Evolutionary conservation across 2,797 vertebrate species (phyloP), one percentile per base, ranked within the genome.

Genomic region (Macroramphosus scolopax): DNA sequence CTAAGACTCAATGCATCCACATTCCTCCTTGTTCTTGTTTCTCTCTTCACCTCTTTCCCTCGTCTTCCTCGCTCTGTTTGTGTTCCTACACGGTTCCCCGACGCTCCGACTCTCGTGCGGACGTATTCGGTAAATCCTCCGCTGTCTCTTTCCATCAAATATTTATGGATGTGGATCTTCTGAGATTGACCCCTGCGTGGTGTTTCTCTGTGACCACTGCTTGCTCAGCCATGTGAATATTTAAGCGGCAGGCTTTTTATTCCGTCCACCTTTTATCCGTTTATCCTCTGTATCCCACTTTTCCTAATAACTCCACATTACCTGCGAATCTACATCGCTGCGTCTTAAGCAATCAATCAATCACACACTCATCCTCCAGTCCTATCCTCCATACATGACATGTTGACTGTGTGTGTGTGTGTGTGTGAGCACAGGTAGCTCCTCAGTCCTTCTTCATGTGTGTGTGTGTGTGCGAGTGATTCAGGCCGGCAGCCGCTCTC

Each of bases 201-300:
- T 38, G n/a, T 65, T 54, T 61, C 28, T 47, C 41, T 38, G 41
- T 68, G 46, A 47, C 32, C 2, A 2, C 41, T 36, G 50, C 59
- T 53, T 51, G 55, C 72, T 32, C n/a, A n/a, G n/a, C n/a, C n/a
- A 63, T 51, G 51, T 68, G 46, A 62, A 59, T 68, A 67, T 68
- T 43, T 51, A 51, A 68, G 61, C 70, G 57, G 20, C 31, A 17
- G 15, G 39, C 22, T 55, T 43, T 42, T 16, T 25, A n/a, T 36
- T 51, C 8, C 25, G 4, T 33, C 30, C 8, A 2, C 44, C 4
- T 13, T 56, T 22, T 50, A 15, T 29, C 17, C 54, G 15, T 47
- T 15, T 38, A 3, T 44, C 3, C 34, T 8, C 41, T 13, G n/a
- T 41, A 38, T 54, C 26, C 26, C 12, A 10, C 33, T 51, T 30